Base-by-base conservation (phyloP, 2,113 vertebrate species). In the Smithornis capensis region DNA sequence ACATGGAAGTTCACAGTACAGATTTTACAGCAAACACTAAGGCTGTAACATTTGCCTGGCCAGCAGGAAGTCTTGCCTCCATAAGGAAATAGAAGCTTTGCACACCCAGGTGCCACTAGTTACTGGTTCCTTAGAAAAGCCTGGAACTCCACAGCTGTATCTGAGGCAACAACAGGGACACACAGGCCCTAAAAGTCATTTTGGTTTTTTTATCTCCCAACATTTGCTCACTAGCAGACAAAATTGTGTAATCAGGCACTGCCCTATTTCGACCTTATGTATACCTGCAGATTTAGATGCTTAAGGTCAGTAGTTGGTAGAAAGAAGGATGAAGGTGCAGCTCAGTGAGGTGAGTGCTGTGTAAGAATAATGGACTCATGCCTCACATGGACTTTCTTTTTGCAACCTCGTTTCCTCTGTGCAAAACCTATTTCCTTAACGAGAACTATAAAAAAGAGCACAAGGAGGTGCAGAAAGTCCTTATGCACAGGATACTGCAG, bases 1-100 rank as follows among this genome's bases (percentile, higher is more conserved):
- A 89, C 25, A 2, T 24, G 79, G 88, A 80, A 91, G 45, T 90
- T 95, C 87, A 96, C 92, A 96, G 93, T 90, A 93, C 42, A 80
- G 87, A 60, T 86, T 88, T 90, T 87, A 73, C 35, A 93, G 60
- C 6, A 1, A 92, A 47, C 3, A 7, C 33, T 50, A 64, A 74
- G 59, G 59, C 71, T 91, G 50, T 37, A 59, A 89, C 6, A 2
- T 77, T 93, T 83, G 33, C 82, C 74, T 67, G 75, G n/a, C 67
- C 78, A 87, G 87, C 84, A 83, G 78, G 81, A 95, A 79, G 74
- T 10, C 1, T 4, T 73, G 45, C 42, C 45, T 83, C 14, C 37
- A 13, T 62, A 28, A 88, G 55, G 44, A 92, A 56, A 22, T 16
- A 23, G 28, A 85, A 19, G 77, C 59, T 85, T 35, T 59, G 57